These are phyloP conservation scores for Melitaea athalia DNA, from an alignment of 2,888 invertebrate species.

Conservation along the genomic window DNA sequence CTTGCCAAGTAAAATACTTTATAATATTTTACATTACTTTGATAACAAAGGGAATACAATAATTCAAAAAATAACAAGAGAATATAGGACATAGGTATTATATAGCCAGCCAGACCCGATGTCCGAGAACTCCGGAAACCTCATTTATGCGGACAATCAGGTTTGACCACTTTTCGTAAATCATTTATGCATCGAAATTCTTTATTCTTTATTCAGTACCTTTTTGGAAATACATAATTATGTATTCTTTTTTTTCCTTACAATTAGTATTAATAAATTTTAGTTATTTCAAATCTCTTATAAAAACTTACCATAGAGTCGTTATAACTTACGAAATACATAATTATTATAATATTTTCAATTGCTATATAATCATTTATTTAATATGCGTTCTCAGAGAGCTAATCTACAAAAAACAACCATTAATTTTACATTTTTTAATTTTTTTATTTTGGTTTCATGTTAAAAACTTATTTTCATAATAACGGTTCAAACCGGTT, in stretches of 20 bases:
- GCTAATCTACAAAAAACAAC: neutral
- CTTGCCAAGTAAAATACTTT: constrained; percentile 9
- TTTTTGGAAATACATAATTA: neutral
- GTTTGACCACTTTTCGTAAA: constrained; percentile 24
- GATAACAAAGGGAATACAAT: constrained; percentile 4
- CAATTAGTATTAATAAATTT: too few species aligned
- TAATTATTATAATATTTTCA: neutral
- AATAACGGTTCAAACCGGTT: neutral
- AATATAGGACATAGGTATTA: neutral
- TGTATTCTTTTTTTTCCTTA: neutral
- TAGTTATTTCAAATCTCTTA: neutral
- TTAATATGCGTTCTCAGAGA: neutral
- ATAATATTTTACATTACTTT: constrained; percentile 13
- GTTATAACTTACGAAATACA: neutral
- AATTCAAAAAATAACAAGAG: neutral
- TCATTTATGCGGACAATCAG: constrained; percentile 30
- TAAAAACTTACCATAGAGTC: neutral
- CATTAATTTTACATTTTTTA: neutral
- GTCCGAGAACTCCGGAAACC: neutral
- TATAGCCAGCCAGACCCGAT: too few species aligned
- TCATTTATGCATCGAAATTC: neutral
- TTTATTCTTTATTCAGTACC: neutral
- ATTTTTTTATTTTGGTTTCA: too few species aligned
- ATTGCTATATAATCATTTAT: neutral
- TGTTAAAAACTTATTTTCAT: neutral